Evolutionary conservation across 2,888 invertebrate genomes (phyloP).

Genomic region (Microdon myrmicae): DNA sequence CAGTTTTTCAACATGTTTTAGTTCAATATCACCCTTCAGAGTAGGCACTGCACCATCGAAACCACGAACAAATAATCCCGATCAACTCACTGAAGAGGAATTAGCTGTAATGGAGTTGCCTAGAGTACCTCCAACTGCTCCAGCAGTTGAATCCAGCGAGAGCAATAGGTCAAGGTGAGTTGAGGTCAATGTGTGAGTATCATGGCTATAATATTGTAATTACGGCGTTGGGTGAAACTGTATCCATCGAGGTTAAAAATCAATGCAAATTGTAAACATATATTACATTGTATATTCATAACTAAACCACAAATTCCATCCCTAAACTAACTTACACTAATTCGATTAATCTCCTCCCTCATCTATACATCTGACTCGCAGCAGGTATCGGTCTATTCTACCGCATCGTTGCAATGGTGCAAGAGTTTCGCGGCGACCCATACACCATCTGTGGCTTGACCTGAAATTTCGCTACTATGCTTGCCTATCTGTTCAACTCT

Average conservation of each 20-base stretch:
- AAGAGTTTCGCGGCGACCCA: too few species aligned
- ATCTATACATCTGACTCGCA: neutral
- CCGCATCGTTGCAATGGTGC: too few species aligned
- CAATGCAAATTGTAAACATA: too few species aligned
- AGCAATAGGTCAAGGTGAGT: constrained; percentile 57
- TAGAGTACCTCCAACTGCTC: constrained; percentile 68
- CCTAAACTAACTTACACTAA: neutral
- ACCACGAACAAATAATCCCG: constrained; percentile 61
- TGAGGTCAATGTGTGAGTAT: too few species aligned
- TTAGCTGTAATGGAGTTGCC: constrained; percentile 62
- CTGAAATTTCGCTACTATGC: too few species aligned
- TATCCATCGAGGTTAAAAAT: too few species aligned
- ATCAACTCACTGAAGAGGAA: constrained; percentile 65
- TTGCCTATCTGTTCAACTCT: too few species aligned
- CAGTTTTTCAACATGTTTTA: constrained; percentile 66
- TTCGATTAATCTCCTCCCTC: neutral
- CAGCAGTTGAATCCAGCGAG: constrained; percentile 57
- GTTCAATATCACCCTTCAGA: constrained; percentile 71
- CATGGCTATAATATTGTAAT: too few species aligned
- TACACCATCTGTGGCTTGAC: too few species aligned
- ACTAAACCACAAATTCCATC: neutral
- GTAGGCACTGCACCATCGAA: constrained; percentile 69
- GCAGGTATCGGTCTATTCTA: too few species aligned
- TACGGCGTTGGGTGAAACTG: too few species aligned
- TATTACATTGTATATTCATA: too few species aligned